Evolutionary conservation across 2,888 invertebrate genomes (phyloP).

Genomic region (Andrena hattorfiana): DNA sequence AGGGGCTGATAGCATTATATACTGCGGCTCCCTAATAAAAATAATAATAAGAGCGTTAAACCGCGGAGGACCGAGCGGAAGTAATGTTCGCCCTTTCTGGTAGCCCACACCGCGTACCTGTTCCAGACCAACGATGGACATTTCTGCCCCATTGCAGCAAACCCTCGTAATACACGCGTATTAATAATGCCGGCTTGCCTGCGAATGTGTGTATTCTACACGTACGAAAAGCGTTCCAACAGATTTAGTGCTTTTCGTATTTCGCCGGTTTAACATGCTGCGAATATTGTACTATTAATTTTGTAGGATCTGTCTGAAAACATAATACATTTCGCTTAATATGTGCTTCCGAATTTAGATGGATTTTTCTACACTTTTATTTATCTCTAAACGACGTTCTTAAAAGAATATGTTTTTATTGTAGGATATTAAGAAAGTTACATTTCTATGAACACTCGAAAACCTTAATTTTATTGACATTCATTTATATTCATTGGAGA

Average conservation of each 20-base stretch:
- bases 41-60: slow-evolving; percentile 84
- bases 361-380: no score
- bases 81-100: slow-evolving; percentile 74
- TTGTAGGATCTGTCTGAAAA: no score
- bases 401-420: no score
- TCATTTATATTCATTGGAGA: no score
- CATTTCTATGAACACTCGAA: no score
- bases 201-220: background rate
- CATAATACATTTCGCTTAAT: background rate
- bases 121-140: slow-evolving; percentile 41
- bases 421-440: no score
- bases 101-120: slow-evolving; percentile 49
- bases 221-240: background rate
- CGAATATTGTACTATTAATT: no score
- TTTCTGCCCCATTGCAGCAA: slow-evolving; percentile 40
- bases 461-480: no score
- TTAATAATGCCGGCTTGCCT: slow-evolving; percentile 35
- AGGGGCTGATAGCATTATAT: slow-evolving; percentile 78
- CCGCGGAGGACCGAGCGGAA: slow-evolving; percentile 79
- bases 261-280: background rate
- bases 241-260: slow-evolving; percentile 23
- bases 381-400: no score
- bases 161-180: slow-evolving; percentile 43
- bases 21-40: slow-evolving; percentile 80
- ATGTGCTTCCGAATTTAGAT: no score